phyloP scores from a whole-genome alignment of 1,140 invertebrate species.

The Thereuonema tuberculata region DNA sequence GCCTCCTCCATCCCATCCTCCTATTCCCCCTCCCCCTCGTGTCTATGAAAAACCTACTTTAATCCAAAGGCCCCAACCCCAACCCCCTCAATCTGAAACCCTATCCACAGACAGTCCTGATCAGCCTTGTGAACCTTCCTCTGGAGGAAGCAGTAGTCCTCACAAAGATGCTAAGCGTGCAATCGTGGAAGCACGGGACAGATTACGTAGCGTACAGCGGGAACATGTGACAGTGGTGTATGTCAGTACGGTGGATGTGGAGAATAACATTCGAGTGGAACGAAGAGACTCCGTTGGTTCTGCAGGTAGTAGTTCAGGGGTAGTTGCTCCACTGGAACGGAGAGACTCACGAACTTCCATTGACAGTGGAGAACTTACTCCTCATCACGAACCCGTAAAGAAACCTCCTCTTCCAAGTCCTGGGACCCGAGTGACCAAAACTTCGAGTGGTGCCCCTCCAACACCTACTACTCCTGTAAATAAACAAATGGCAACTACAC shows the following conservation, averaged over 20 bases:
- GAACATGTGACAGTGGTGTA: neutral
- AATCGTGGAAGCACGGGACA: neutral
- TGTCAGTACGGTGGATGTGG: neutral
- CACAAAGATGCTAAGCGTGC: constrained; percentile 6
- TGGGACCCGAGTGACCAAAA: neutral
- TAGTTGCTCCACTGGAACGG: neutral
- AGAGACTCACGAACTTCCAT: neutral
- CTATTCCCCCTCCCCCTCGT: neutral
- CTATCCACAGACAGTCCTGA: neutral
- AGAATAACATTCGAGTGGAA: neutral
- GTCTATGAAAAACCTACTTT: constrained; percentile 1
- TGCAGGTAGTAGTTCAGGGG: no score
- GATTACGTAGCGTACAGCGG: neutral
- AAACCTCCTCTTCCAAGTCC: neutral
- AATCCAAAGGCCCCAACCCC: neutral
- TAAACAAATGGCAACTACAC: constrained; percentile 16
- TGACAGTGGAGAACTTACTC: neutral
- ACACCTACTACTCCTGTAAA: constrained; percentile 8
- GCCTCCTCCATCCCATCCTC: neutral
- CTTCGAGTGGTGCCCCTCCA: constrained; percentile 14
- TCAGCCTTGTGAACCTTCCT: neutral
- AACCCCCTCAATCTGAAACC: neutral
- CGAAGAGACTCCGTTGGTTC: neutral
- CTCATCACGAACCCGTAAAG: neutral
- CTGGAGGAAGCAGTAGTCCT: neutral